Percentiles rank a stretch among this genome's conserved stretches.
phyloP scores from a whole-genome alignment of 23 tunicate species.

The Trididemnum clinides region DNA sequence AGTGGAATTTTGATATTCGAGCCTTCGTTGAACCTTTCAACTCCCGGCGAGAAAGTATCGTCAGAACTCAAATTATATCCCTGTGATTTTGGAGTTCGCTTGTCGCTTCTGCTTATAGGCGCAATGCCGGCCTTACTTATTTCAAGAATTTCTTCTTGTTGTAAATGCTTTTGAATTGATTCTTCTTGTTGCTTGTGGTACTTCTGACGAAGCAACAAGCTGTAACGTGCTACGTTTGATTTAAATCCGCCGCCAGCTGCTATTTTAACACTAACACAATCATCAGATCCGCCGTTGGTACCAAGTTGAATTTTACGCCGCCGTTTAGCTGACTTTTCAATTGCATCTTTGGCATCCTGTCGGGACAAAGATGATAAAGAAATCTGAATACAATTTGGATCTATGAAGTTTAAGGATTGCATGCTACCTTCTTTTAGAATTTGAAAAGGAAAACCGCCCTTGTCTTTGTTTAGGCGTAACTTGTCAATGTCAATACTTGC shows the following conservation, averaged over 20 bases:
- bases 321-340: neutral
- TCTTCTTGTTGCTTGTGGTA: conserved; percentile 43
- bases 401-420: conserved; percentile 47
- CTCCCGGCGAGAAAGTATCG: neutral
- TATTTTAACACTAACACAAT: conserved; percentile 55
- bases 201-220: conserved; percentile 63
- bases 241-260: conserved; percentile 84
- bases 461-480: conserved; percentile 2
- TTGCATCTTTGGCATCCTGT: neutral
- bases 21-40: neutral
- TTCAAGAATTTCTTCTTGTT: conserved; percentile 30
- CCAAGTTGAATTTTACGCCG: conserved; percentile 38
- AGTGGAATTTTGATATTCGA: too few relatives aligned
- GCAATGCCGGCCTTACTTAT: conserved; percentile 13
- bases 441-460: neutral
- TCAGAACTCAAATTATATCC: neutral
- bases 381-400: neutral
- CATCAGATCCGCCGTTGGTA: conserved; percentile 20
- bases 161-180: conserved; percentile 1
- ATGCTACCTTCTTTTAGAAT: conserved; percentile 53
- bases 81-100: neutral
- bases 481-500: conserved; percentile 31
- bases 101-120: neutral
- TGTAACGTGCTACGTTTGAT: conserved; percentile 70
- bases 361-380: neutral